Percentiles rank a stretch among this genome's conserved stretches.
phyloP scores from a whole-genome alignment of 2,888 invertebrate genomes.

The Crossocerus cetratus region DNA sequence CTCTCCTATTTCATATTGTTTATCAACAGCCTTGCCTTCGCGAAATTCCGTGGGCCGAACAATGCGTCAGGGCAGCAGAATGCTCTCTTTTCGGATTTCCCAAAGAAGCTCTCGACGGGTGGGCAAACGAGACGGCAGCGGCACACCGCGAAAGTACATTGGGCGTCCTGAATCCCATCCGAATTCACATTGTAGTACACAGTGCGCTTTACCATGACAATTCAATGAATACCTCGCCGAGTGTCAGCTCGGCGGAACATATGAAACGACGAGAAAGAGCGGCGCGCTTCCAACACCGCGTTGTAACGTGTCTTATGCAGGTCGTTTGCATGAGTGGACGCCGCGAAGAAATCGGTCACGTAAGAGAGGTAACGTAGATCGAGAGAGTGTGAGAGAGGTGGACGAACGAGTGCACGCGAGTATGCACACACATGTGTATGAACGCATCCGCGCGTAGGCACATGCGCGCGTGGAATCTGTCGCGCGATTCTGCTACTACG shows the following conservation, averaged over 20 bases:
- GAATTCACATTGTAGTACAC: neutral
- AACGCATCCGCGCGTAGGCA: too few relatives aligned
- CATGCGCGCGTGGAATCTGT: slow-evolving; percentile 19
- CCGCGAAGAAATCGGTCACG: slow-evolving; percentile 7
- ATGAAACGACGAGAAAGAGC: slow-evolving; percentile 38
- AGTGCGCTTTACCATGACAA: neutral
- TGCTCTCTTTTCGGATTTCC: too few relatives aligned
- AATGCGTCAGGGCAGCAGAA: too few relatives aligned
- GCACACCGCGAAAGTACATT: too few relatives aligned
- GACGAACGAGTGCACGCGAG: neutral
- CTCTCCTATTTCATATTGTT: too few relatives aligned
- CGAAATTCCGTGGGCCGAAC: too few relatives aligned
- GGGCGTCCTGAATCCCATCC: too few relatives aligned
- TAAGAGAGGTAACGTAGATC: slow-evolving; percentile 8
- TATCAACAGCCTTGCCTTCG: too few relatives aligned
- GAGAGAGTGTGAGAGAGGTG: neutral
- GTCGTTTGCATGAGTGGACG: slow-evolving; percentile 3
- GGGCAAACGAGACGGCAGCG: too few relatives aligned
- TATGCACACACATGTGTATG: neutral
- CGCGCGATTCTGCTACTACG: slow-evolving; percentile 10
- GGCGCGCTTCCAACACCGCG: slow-evolving; percentile 1
- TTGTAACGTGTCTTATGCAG: slow-evolving; percentile 9
- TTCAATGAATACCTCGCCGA: neutral
- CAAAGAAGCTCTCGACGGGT: too few relatives aligned
- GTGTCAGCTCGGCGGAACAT: slow-evolving; percentile 28